phyloP scores from a whole-genome alignment of 2,888 invertebrate genomes.

The Steromphala cineraria region DNA sequence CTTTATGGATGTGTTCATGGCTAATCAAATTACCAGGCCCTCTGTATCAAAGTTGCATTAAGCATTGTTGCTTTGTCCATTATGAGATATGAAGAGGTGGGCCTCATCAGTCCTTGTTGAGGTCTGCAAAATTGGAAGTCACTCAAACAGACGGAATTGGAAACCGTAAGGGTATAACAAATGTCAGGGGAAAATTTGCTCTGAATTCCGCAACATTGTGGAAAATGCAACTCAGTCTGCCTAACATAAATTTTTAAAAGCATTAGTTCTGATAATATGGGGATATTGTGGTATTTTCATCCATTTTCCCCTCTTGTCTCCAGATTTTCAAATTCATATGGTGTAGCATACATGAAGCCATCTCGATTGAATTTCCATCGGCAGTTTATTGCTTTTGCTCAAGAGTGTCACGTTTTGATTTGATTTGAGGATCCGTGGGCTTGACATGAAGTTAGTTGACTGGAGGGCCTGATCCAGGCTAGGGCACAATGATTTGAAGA shows the following conservation, averaged over 20 bases:
- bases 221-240: no score
- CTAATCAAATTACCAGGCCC: constrained; percentile 13
- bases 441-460: constrained; percentile 3
- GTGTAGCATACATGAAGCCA: background rate
- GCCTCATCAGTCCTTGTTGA: background rate
- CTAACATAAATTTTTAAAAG: no score
- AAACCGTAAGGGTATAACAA: background rate
- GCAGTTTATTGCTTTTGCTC: constrained; percentile 9
- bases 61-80: constrained; percentile 4
- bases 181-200: background rate
- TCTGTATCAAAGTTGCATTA: constrained; percentile 9
- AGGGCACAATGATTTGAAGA: background rate
- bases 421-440: constrained; percentile 8
- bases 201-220: no score
- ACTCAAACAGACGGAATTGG: background rate
- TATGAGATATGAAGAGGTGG: background rate
- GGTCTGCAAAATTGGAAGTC: background rate
- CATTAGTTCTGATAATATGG: no score
- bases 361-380: background rate
- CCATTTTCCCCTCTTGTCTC: no score
- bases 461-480: background rate
- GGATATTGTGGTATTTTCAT: no score
- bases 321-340: background rate
- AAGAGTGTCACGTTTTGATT: constrained; percentile 18
- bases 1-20: constrained; percentile 14